phyloP scores from a whole-genome alignment of 2,113 vertebrate species.

The Pteronura brasiliensis region DNA sequence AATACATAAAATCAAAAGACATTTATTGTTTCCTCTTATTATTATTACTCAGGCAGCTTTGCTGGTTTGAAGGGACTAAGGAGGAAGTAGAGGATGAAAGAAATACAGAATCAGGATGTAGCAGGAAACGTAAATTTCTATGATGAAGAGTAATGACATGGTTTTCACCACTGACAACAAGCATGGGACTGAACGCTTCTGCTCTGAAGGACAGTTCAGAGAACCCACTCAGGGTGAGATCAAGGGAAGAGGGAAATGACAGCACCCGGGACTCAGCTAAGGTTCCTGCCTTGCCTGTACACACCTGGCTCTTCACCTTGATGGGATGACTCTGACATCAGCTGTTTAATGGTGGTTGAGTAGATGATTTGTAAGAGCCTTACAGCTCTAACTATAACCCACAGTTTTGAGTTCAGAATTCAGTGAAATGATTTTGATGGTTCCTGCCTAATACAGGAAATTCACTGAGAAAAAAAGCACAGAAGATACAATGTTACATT shows the following conservation, averaged over 20 bases:
- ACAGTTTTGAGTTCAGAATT: background rate
- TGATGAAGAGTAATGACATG: background rate
- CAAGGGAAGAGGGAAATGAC: rapidly evolving
- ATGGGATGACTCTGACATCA: background rate
- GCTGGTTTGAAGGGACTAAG: background rate
- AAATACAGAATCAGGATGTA: background rate
- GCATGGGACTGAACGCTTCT: background rate
- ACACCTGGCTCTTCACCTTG: no score
- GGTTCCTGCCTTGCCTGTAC: rapidly evolving
- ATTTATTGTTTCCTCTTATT: background rate
- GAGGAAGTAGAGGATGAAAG: background rate
- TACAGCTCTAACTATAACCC: background rate
- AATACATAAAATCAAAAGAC: background rate
- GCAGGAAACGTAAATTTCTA: background rate
- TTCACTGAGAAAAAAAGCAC: background rate
- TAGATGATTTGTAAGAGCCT: background rate
- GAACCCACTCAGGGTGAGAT: background rate
- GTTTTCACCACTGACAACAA: background rate
- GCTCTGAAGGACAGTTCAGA: background rate
- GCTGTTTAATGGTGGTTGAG: background rate
- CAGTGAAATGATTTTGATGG: background rate
- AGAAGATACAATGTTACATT: background rate
- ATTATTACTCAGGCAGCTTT: background rate
- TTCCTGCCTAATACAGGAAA: background rate
- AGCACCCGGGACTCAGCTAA: rapidly evolving